Evolutionary conservation across 2,113 vertebrate species (phyloP).

Genomic region (Genyomyrus donnyi): DNA sequence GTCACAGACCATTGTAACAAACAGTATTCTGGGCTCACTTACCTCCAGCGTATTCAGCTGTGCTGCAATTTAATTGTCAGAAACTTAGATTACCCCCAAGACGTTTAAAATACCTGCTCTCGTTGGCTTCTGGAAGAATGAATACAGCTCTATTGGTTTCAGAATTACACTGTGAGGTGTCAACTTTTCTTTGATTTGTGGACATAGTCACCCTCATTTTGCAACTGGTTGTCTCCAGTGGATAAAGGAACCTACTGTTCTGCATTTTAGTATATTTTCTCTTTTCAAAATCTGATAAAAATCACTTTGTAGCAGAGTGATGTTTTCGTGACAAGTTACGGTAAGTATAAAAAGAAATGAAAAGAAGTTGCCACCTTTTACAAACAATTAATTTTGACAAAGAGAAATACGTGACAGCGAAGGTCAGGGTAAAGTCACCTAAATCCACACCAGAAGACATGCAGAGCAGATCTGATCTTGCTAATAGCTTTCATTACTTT

Average conservation of each 20-base stretch:
- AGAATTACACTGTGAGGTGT: background rate
- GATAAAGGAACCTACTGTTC: background rate
- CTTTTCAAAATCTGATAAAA: background rate
- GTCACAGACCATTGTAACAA: background rate
- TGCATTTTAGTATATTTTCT: background rate
- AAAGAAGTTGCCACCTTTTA: conserved; percentile 47
- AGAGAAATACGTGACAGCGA: conserved; percentile 48
- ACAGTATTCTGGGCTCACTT: background rate
- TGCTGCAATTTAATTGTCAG: background rate
- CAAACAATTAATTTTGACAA: conserved; percentile 54
- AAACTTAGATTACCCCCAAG: background rate
- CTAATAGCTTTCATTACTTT: conserved; percentile 67
- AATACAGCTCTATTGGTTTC: background rate
- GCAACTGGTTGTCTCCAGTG: background rate
- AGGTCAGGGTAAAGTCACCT: conserved; percentile 68
- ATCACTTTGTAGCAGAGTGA: background rate
- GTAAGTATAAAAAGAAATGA: conserved; percentile 27
- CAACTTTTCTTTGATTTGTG: background rate
- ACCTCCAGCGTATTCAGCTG: background rate
- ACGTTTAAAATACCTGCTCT: background rate
- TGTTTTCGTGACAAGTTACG: background rate
- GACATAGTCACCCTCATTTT: background rate
- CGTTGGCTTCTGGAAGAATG: background rate
- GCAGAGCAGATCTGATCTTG: conserved; percentile 59
- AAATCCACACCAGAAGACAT: conserved; percentile 55